Percentiles rank a stretch among this genome's conserved stretches.
phyloP scores from a whole-genome alignment of 1,140 invertebrate species.

The Geopemphigus sp. region DNA sequence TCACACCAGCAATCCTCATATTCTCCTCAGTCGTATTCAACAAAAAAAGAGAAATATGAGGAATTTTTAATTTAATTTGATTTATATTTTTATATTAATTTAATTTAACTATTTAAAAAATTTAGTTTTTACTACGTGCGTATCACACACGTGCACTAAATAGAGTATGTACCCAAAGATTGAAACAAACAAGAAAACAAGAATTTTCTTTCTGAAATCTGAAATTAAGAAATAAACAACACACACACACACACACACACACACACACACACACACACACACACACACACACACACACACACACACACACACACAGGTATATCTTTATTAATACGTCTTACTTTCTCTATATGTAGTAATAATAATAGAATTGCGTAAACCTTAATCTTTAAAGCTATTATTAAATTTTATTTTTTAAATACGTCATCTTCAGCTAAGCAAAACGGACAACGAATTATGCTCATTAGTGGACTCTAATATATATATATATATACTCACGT shows the following conservation, averaged over 20 bases:
- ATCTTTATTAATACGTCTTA: not conserved
- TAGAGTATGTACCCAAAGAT: not conserved
- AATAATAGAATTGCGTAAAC: constrained; percentile 27
- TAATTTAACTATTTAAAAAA: too few species aligned
- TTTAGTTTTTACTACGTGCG: too few species aligned
- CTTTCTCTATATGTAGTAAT: constrained; percentile 26
- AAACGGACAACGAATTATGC: not conserved
- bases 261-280: not conserved
- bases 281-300: not conserved
- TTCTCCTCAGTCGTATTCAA: too few species aligned
- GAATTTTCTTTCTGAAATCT: not conserved
- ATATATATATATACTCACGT: too few species aligned
- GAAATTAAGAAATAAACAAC: not conserved
- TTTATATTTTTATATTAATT: too few species aligned
- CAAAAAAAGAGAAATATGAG: too few species aligned
- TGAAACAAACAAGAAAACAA: not conserved
- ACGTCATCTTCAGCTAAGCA: constrained; percentile 5
- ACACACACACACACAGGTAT: not conserved
- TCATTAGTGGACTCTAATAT: constrained; percentile 1
- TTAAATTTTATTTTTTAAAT: constrained; percentile 19
- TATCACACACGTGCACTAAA: not conserved
- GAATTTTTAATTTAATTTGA: too few species aligned
- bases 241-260: not conserved
- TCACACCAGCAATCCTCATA: too few species aligned
- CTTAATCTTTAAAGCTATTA: not conserved